These are phyloP conservation scores for Ciconia stormi DNA, from an alignment of 2,113 vertebrate species.

Conservation along the genomic window DNA sequence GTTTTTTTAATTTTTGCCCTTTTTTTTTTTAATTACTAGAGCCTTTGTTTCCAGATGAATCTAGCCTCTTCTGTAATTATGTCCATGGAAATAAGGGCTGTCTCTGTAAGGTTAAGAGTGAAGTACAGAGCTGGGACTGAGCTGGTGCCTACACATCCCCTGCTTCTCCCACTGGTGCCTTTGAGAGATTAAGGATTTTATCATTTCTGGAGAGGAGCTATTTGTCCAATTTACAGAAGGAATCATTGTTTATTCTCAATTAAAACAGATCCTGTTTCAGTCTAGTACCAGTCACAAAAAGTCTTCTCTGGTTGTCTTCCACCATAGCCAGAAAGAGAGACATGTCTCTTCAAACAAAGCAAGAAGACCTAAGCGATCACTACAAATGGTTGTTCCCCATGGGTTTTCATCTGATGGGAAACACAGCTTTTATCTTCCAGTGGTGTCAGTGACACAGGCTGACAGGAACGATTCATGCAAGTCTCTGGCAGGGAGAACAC, in stretches of 20 bases:
- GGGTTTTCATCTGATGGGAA: neutral
- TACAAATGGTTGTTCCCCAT: neutral
- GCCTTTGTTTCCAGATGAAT: constrained; percentile 14
- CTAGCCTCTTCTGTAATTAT: neutral
- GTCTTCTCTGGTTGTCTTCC: neutral
- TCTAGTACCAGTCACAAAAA: neutral
- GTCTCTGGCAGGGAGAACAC: neutral
- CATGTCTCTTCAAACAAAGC: neutral
- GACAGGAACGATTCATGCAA: neutral
- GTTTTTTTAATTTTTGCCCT: neutral
- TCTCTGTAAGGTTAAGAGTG: neutral
- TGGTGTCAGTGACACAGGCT: neutral
- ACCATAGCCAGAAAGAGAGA: neutral
- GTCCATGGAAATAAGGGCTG: neutral
- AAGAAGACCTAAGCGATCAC: neutral
- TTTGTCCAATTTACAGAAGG: neutral
- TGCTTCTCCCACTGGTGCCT: neutral
- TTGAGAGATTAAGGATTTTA: neutral
- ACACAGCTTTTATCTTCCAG: neutral
- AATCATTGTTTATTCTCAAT: neutral
- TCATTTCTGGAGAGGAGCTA: neutral
- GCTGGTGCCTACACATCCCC: neutral
- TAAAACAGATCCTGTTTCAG: neutral
- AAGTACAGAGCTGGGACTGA: neutral
- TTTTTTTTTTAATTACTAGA: neutral